Evolutionary conservation across 2,113 vertebrate species (phyloP).

Genomic region (Gracilinanus agilis): DNA sequence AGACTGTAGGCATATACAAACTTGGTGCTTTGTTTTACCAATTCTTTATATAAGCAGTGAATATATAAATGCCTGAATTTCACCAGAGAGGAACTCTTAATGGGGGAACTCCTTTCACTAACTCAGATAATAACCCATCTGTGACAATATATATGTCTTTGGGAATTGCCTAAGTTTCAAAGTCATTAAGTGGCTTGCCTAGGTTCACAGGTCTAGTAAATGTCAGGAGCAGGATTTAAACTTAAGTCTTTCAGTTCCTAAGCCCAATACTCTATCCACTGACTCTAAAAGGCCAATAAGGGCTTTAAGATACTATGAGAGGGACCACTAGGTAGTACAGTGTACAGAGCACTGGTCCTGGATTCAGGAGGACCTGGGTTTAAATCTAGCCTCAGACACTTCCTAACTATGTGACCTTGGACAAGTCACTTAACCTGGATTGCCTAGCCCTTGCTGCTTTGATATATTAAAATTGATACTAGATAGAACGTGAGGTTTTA

Average conservation of each 20-base stretch:
- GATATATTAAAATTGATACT: too few species aligned
- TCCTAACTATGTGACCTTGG: too few species aligned
- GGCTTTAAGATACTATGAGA: neutral
- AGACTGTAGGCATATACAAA: neutral
- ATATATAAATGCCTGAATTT: neutral
- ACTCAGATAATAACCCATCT: neutral
- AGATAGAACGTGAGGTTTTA: too few species aligned
- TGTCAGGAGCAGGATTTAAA: neutral
- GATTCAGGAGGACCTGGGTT: too few species aligned
- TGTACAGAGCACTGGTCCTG: too few species aligned
- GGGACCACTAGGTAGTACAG: too few species aligned
- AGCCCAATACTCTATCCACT: neutral
- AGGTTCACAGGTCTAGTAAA: neutral
- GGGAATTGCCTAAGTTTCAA: neutral
- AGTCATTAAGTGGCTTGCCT: neutral
- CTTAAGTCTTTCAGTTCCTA: neutral
- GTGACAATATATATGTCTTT: neutral
- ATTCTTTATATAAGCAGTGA: neutral
- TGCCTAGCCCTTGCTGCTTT: too few species aligned
- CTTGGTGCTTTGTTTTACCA: neutral
- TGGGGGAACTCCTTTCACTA: neutral
- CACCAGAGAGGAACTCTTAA: neutral
- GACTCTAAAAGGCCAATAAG: neutral
- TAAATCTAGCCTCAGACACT: too few species aligned
- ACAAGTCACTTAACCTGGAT: too few species aligned